phyloP scores from a whole-genome alignment of 2,888 invertebrate genomes.

The Neoscelio sp. region DNA sequence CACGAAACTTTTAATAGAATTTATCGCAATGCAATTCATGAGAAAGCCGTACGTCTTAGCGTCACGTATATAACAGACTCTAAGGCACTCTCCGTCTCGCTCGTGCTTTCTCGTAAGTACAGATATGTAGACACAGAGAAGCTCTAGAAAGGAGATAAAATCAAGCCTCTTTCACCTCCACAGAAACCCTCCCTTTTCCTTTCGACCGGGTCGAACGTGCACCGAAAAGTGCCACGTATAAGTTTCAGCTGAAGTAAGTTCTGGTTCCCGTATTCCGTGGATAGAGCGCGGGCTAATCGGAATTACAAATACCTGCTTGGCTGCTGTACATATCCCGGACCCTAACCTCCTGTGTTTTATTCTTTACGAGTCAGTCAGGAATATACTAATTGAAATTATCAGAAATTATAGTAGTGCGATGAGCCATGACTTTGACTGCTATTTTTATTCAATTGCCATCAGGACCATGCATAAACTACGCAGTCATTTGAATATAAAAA shows the following conservation, averaged over 20 bases:
- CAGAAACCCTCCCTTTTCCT: slow-evolving; percentile 56
- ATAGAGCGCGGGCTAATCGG: slow-evolving; percentile 78
- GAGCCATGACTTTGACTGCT: slow-evolving; percentile 7
- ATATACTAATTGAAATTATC: slow-evolving; percentile 71
- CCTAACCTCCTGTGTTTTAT: slow-evolving; percentile 42
- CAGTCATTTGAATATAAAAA: too few relatives aligned
- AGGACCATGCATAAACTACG: not conserved
- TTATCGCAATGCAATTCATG: slow-evolving; percentile 83
- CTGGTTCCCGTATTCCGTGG: slow-evolving; percentile 72
- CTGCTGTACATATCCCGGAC: slow-evolving; percentile 64
- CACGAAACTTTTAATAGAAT: slow-evolving; percentile 82
- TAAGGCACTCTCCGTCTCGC: slow-evolving; percentile 62
- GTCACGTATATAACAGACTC: slow-evolving; percentile 76
- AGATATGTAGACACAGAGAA: slow-evolving; percentile 67
- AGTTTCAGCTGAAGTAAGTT: slow-evolving; percentile 76
- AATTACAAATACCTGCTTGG: slow-evolving; percentile 79
- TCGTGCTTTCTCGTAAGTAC: slow-evolving; percentile 60
- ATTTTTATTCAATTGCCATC: slow-evolving; percentile 7
- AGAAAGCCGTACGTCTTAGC: slow-evolving; percentile 80
- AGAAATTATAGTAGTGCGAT: slow-evolving; percentile 68
- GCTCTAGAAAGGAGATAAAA: slow-evolving; percentile 64
- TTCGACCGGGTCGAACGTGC: slow-evolving; percentile 72
- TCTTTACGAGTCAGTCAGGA: slow-evolving; percentile 34
- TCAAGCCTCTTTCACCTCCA: slow-evolving; percentile 65
- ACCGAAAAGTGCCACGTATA: slow-evolving; percentile 77